phyloP scores from a whole-genome alignment of 2,113 vertebrate species.

The Scolopax mira region DNA sequence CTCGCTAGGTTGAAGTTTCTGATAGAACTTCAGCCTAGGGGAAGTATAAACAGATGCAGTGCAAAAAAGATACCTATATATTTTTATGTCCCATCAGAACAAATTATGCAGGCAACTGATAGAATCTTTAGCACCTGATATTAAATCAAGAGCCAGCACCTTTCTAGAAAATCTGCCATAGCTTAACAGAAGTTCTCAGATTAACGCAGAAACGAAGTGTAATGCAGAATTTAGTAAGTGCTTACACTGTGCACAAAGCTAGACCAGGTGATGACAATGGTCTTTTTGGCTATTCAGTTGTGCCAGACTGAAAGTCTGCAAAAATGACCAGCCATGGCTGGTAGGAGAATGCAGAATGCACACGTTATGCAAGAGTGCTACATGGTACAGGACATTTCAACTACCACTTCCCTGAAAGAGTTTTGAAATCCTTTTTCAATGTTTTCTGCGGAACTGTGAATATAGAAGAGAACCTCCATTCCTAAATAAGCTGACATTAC shows the following conservation, averaged over 20 bases:
- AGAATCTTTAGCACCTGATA: background rate
- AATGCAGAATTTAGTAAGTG: background rate
- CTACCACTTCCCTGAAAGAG: constrained; percentile 34
- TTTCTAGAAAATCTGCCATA: background rate
- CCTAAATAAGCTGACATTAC: background rate
- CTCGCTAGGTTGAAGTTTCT: background rate
- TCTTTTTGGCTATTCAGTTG: background rate
- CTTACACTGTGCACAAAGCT: background rate
- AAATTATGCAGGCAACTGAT: background rate
- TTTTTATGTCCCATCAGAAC: background rate
- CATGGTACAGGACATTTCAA: background rate
- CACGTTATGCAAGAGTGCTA: background rate
- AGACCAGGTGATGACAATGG: background rate
- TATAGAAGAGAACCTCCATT: background rate
- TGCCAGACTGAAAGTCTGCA: background rate
- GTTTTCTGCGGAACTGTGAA: background rate
- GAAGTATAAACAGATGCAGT: background rate
- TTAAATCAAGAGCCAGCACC: background rate
- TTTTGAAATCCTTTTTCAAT: constrained; percentile 52
- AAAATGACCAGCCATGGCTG: background rate
- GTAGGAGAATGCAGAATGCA: background rate
- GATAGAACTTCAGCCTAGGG: background rate
- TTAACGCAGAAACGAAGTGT: background rate
- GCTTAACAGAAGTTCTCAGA: background rate
- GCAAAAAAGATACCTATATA: background rate